phyloP scores from a whole-genome alignment of 2,797 vertebrate species.

The Neosilurus hyrtlii region DNA sequence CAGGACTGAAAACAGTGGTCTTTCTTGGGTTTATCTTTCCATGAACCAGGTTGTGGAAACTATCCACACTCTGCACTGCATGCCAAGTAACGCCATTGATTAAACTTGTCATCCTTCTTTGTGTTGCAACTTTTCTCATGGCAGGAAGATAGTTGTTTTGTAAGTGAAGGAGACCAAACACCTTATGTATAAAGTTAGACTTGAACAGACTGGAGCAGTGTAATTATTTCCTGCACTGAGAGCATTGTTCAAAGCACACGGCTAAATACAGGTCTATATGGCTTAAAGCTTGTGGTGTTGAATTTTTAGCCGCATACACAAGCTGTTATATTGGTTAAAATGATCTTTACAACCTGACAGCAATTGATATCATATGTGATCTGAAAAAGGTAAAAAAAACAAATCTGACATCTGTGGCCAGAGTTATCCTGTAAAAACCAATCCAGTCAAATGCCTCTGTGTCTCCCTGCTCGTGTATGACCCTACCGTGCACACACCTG shows the following conservation, averaged over 20 bases:
- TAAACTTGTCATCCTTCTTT: neutral
- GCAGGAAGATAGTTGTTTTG: neutral
- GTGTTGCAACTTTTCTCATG: neutral
- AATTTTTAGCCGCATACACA: no score
- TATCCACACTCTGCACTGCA: neutral
- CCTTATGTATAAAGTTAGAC: conserved; percentile 1
- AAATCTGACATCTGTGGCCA: no score
- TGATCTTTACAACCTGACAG: no score
- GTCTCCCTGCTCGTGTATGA: no score
- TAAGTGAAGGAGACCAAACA: neutral
- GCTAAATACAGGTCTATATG: neutral
- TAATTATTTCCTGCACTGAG: neutral
- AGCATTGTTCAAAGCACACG: neutral
- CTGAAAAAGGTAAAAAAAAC: no score
- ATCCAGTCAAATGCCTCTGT: no score
- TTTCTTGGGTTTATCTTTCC: neutral
- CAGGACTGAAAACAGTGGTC: neutral
- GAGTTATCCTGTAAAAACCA: no score
- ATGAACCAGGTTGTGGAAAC: neutral
- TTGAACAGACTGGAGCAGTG: neutral
- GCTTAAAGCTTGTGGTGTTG: no score
- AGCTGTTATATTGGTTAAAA: no score
- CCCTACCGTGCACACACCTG: no score
- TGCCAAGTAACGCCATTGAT: neutral
- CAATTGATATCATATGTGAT: no score